Evolutionary conservation across 1,140 invertebrate genomes (phyloP).

Genomic region (Trissolcus basalis): DNA sequence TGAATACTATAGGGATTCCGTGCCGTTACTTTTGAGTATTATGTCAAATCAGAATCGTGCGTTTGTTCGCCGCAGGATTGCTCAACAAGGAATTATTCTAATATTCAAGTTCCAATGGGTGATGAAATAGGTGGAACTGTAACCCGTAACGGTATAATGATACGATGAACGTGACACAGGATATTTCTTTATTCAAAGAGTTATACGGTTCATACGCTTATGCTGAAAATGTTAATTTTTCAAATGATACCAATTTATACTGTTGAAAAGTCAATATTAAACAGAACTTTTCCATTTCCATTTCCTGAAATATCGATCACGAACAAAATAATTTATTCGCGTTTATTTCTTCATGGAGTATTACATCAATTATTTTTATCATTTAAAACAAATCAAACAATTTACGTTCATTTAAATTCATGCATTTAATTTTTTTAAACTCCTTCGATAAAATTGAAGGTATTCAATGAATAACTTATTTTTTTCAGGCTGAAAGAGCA

Average conservation of each 20-base stretch:
- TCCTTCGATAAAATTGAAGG: too few relatives aligned
- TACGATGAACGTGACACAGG: conserved; percentile 2
- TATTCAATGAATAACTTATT: conserved; percentile 5
- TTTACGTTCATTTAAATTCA: too few relatives aligned
- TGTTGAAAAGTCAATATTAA: background rate
- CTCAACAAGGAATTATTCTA: conserved; percentile 6
- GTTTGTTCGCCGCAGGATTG: background rate
- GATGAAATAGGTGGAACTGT: conserved; percentile 24
- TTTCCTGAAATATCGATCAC: too few relatives aligned
- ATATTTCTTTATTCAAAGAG: background rate
- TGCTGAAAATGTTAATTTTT: conserved; percentile 1
- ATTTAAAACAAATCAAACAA: too few relatives aligned
- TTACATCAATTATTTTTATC: too few relatives aligned
- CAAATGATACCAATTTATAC: background rate
- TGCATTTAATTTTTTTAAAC: too few relatives aligned
- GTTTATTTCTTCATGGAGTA: too few relatives aligned
- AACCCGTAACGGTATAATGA: conserved; percentile 25
- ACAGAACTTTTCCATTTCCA: background rate
- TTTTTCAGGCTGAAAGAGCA: conserved; percentile 27
- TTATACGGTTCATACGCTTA: too few relatives aligned
- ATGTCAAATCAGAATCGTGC: conserved; percentile 9
- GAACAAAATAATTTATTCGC: too few relatives aligned
- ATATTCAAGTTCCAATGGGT: conserved; percentile 4
- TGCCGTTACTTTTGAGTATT: conserved; percentile 31
- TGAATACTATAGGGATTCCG: background rate